Conservation (phyloP, 2,113 vertebrate genomes). For the Cygnus atratus region DNA sequence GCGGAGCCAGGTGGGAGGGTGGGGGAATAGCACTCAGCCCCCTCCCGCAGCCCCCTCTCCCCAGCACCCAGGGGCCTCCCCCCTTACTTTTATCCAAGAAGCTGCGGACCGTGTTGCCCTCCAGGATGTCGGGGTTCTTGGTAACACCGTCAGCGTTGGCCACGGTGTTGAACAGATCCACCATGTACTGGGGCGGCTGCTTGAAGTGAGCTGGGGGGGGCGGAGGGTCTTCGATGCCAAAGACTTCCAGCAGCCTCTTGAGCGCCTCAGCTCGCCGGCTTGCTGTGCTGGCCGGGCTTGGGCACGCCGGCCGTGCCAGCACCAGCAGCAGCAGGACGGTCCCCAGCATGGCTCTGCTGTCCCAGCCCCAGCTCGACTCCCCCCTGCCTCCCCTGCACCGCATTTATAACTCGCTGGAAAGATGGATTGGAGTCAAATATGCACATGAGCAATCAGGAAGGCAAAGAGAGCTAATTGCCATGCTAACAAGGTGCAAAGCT, state of each 20-base stretch:
- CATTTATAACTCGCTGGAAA: constrained; percentile 81
- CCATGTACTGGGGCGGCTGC: constrained; percentile 91
- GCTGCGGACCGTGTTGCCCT: constrained; percentile 91
- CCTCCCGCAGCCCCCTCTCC: neutral
- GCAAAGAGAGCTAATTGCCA: constrained; percentile 83
- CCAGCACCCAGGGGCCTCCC: neutral
- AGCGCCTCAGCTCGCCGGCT: constrained; percentile 81
- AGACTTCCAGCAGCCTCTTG: constrained; percentile 87
- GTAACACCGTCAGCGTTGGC: constrained; percentile 88
- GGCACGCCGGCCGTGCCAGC: neutral
- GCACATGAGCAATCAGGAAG: constrained; percentile 85
- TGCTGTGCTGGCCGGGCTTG: neutral
- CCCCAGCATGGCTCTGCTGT: constrained; percentile 23
- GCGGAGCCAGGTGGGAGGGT: neutral
- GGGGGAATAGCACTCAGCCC: accelerated
- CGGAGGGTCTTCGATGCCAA: constrained; percentile 88
- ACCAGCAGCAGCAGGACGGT: constrained; percentile 2
- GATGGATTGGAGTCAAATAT: constrained; percentile 81
- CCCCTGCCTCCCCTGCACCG: accelerated
- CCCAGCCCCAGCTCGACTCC: neutral
- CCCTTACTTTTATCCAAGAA: constrained; percentile 89
- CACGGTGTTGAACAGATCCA: constrained; percentile 88
- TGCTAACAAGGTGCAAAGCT: constrained; percentile 87
- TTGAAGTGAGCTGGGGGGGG: constrained; percentile 69
- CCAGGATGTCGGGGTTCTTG: constrained; percentile 84